Conservation (phyloP, 2,113 vertebrate genomes). For the Malurus cyaneus region DNA sequence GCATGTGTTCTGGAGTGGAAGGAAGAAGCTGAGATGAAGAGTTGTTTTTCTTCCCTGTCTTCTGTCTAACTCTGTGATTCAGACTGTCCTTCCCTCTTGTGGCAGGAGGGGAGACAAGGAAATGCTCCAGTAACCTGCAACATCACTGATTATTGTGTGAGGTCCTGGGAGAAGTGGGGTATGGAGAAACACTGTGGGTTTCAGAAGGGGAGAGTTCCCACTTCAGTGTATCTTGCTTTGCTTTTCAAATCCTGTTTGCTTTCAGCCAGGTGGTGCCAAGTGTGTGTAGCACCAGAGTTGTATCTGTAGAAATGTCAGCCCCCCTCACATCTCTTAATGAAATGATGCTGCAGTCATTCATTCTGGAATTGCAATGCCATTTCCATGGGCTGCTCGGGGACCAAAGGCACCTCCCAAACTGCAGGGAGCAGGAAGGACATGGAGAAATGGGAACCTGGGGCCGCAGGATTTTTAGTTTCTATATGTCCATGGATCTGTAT, state of each 20-base stretch:
- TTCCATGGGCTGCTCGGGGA: neutral
- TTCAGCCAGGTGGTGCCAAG: conserved; percentile 29
- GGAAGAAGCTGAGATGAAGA: neutral
- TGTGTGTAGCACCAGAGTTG: conserved; percentile 31
- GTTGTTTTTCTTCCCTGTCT: neutral
- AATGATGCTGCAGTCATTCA: neutral
- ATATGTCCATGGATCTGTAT: too few species aligned
- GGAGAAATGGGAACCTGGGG: neutral
- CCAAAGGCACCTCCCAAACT: neutral
- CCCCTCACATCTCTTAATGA: neutral
- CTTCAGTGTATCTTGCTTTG: conserved; percentile 5
- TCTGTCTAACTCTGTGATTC: neutral
- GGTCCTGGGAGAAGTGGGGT: conserved; percentile 23
- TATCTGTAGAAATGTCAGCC: neutral
- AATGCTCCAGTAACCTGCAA: conserved; percentile 31
- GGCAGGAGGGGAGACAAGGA: neutral
- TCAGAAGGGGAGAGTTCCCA: neutral
- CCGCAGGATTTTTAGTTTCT: too few species aligned
- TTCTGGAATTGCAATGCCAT: neutral
- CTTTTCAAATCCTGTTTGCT: conserved; percentile 29
- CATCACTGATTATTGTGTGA: conserved; percentile 46
- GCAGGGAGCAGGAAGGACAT: neutral
- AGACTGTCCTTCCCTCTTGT: neutral
- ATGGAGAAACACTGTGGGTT: neutral
- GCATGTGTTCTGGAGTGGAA: neutral